Base-by-base conservation (phyloP, 2,113 vertebrate genomes). In the Oceanodroma tethys region DNA sequence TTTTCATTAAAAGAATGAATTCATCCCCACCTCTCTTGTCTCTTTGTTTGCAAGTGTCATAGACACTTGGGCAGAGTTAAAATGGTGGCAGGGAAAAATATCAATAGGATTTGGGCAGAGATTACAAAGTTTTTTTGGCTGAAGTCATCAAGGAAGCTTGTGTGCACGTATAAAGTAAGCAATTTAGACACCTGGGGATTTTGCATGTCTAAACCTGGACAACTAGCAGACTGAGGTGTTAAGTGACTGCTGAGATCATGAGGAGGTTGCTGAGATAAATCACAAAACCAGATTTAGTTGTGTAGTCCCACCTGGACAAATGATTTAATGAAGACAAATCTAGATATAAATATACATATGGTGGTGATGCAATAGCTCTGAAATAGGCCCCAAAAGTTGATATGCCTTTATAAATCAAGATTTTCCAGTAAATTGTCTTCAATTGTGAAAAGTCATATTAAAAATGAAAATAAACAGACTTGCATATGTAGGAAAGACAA, bases 81-180 rank as follows among this genome's bases (percentile, higher is more conserved):
- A 86, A 68, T 19, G 13, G 34, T 34, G 23, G 4, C 16, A 83
- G 58, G 73, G 53, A 76, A 76, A 92, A 91, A 48, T 83, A 40
- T 52, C 92, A 88, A 13, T 9, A 48, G 45, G 30, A 73, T 81
- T 83, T 91, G 34, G 42, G 12, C 21, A 80, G 47, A 2, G 4
- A 27, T 75, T 88, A 38, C 8, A n/a, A 32, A 50, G 3, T 1
- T 60, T 27, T 80, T 75, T 74, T 78, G 29, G 32, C 23, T 78
- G 56, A 88, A 87, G 42, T 36, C 3, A 18, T 53, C 21, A 34
- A 60, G 36, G 13, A 7, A 87, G 1, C 7, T 71, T 45, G 12
- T 32, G 17, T 20, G 26, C 20, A 29, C 0, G 0, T 43, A 32
- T 22, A 30, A 93, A 76, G 10, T 26, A 84, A 76, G 21, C 13